Evolutionary conservation across 2,888 invertebrate genomes (phyloP).

Genomic region (Nasonia oneida): DNA sequence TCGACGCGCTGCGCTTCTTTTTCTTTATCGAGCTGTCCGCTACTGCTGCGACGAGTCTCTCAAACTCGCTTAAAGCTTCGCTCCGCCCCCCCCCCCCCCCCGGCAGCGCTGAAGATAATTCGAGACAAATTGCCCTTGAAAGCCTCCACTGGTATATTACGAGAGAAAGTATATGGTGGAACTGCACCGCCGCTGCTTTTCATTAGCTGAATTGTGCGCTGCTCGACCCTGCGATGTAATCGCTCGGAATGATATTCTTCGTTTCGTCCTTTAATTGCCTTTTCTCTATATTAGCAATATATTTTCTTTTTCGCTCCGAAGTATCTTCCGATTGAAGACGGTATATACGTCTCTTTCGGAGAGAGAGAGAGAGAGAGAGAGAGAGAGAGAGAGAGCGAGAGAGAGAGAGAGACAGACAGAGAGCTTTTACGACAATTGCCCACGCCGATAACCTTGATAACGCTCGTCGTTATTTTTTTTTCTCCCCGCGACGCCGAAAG

Average conservation of each 20-base stretch:
- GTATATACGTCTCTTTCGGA: neutral
- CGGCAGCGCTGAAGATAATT: slow-evolving; percentile 36
- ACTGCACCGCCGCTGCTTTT: neutral
- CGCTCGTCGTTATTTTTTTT: neutral
- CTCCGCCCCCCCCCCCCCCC: neutral
- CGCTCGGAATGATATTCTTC: neutral
- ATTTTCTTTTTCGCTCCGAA: neutral
- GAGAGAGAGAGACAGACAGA: neutral
- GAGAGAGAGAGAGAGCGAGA: neutral
- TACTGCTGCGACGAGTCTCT: neutral
- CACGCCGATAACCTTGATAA: slow-evolving; percentile 4
- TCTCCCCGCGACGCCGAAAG: neutral
- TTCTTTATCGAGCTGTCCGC: slow-evolving; percentile 25
- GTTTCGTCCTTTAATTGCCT: neutral
- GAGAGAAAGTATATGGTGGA: neutral
- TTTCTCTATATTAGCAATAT: neutral
- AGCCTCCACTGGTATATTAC: neutral
- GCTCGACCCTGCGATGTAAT: neutral
- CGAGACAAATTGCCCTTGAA: slow-evolving; percentile 45
- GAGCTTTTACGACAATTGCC: slow-evolving; percentile 9
- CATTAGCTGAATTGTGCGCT: slow-evolving; percentile 27
- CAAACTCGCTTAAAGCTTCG: slow-evolving; percentile 20
- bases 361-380: neutral
- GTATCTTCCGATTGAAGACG: neutral
- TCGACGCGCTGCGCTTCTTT: slow-evolving; percentile 23